Evolutionary conservation across 2,113 vertebrate genomes (phyloP), one percentile per base, ranked within the genome.

Genomic region (Austrofundulus limnaeus): DNA sequence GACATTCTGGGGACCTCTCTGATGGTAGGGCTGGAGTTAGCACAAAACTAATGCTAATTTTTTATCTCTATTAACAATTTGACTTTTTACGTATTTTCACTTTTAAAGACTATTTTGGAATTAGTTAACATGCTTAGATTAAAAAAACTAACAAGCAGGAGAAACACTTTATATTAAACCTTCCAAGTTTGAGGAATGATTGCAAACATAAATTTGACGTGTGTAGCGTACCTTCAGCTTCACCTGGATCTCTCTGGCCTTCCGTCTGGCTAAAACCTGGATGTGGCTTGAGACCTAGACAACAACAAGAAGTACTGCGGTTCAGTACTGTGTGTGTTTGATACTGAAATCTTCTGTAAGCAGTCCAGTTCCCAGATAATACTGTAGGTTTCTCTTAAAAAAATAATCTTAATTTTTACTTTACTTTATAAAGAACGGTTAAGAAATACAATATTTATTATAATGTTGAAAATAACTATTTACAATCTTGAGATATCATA

Each of bases 161-260:
- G 16, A 21, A 11, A 48, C 14, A 58, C 6, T 57, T 41, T 2
- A 25, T 14, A 4, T 17, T 7, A 28, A 45, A 52, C 77, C 1
- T 42, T 60, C 1, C 7, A 42, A 50, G 38, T 59, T 61, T 39
- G 31, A 12, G 38, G 15, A 61, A 61, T 69, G 12, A 47, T 53
- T 52, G 74, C 42, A 48, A 61, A 21, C 41, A 77, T n/a, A 76
- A 53, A 17, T 61, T 61, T 85, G 74, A 91, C 89, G 89, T 86
- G 89, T 88, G 77, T 91, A 89, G 79, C 93, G 81, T 94, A 98
- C 96, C 95, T 98, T 98, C 69, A 98, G 92, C 90, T 98, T 98
- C 90, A 95, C 95, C 92, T 98, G 96, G 89, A 98, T 98, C 89
- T 98, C 96, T 38, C 96, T 93, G 82, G 96, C 95, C 90, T 97